Percentiles rank a stretch among this genome's conserved stretches.
These are phyloP conservation scores for Cyclargus thomasi DNA, from an alignment of 1,140 invertebrate genomes.

Conservation along the genomic window DNA sequence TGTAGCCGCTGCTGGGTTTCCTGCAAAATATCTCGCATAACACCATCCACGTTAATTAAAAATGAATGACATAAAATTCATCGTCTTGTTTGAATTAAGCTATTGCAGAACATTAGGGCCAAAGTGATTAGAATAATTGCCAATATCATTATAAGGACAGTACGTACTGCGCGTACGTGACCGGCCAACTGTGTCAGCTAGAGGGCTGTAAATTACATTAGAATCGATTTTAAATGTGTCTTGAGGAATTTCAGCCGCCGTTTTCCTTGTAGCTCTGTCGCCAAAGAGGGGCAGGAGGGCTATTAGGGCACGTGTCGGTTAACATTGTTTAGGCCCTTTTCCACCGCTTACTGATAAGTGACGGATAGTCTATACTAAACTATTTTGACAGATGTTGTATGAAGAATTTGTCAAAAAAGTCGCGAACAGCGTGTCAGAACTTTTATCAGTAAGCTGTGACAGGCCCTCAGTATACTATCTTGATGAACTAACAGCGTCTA, in stretches of 20 bases:
- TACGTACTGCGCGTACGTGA: slow-evolving; percentile 47
- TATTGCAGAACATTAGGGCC: slow-evolving; percentile 50
- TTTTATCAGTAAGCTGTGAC: too few relatives aligned
- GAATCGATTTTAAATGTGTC: slow-evolving; percentile 41
- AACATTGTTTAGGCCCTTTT: not conserved
- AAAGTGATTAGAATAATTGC: slow-evolving; percentile 44
- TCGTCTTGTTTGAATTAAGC: slow-evolving; percentile 29
- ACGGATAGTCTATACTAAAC: too few relatives aligned
- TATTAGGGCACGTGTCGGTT: slow-evolving; percentile 10
- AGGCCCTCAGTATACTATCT: not conserved
- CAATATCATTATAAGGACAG: slow-evolving; percentile 44
- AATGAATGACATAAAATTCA: not conserved
- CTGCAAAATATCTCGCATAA: not conserved
- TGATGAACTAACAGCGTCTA: not conserved
- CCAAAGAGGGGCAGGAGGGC: not conserved
- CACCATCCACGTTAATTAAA: not conserved
- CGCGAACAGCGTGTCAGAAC: too few relatives aligned
- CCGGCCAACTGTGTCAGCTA: slow-evolving; percentile 52
- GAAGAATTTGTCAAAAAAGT: too few relatives aligned
- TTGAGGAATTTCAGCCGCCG: slow-evolving; percentile 11
- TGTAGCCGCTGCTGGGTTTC: too few relatives aligned
- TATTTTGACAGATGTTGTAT: too few relatives aligned
- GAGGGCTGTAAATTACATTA: slow-evolving; percentile 31
- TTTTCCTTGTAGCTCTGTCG: slow-evolving; percentile 7
- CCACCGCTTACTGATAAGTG: too few relatives aligned